Conservation (phyloP, 2,888 invertebrate species). For the Parascotia fuliginaria region DNA sequence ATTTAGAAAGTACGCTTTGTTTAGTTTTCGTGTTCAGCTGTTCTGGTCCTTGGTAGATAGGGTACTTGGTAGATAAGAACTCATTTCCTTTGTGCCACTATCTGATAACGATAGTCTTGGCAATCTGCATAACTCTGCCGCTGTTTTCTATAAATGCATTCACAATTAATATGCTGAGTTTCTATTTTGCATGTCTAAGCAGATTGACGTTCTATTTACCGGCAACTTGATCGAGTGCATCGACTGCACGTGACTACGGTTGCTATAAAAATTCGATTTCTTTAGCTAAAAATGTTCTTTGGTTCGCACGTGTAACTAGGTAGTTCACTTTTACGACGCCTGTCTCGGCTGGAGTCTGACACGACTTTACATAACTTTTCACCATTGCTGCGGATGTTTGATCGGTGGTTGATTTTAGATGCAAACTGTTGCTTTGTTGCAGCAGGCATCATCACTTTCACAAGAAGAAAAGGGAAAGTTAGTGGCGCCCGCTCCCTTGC, state of each 20-base stretch:
- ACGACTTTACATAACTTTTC: slow-evolving; percentile 35
- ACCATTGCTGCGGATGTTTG: slow-evolving; percentile 46
- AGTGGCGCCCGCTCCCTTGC: slow-evolving; percentile 80
- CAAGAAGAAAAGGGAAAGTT: slow-evolving; percentile 83
- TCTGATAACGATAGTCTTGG: slow-evolving; percentile 47
- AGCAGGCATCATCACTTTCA: slow-evolving; percentile 82
- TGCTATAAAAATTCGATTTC: slow-evolving; percentile 57
- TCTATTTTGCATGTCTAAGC: slow-evolving; percentile 66
- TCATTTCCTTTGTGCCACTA: slow-evolving; percentile 31
- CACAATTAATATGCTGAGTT: slow-evolving; percentile 65
- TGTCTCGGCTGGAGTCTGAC: slow-evolving; percentile 8
- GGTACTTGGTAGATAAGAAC: slow-evolving; percentile 50
- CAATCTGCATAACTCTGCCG: slow-evolving; percentile 42
- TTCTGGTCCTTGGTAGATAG: slow-evolving; percentile 61
- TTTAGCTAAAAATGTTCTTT: slow-evolving; percentile 38
- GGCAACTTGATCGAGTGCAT: slow-evolving; percentile 51
- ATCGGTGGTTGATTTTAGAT: slow-evolving; percentile 64
- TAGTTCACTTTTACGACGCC: slow-evolving; percentile 15
- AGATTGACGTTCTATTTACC: slow-evolving; percentile 63
- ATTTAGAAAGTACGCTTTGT: slow-evolving; percentile 76
- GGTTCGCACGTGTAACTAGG: slow-evolving; percentile 25
- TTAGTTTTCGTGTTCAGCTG: slow-evolving; percentile 66
- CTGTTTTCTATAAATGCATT: slow-evolving; percentile 62
- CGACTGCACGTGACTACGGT: slow-evolving; percentile 50
- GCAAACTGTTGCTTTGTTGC: slow-evolving; percentile 72